phyloP scores from a whole-genome alignment of 2,113 vertebrate genomes.

The Peromyscus leucopus region DNA sequence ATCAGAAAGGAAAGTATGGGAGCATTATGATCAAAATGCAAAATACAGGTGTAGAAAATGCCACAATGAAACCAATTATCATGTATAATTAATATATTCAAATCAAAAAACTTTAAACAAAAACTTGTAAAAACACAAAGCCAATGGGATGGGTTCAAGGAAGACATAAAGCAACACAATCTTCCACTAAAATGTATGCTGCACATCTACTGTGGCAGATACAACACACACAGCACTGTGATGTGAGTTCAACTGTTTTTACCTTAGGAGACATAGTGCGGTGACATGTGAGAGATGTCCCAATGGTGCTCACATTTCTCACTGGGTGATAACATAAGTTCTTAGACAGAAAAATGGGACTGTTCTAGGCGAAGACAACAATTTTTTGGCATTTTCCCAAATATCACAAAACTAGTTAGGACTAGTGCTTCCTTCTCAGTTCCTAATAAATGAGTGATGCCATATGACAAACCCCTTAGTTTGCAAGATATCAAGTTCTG shows the following conservation, averaged over 20 bases:
- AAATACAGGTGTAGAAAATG: background rate
- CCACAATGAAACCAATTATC: background rate
- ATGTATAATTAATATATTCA: background rate
- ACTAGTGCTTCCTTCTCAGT: background rate
- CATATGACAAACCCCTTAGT: background rate
- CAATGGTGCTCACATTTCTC: background rate
- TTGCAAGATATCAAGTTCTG: background rate
- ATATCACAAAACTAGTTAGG: background rate
- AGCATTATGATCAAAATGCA: background rate
- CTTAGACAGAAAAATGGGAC: background rate
- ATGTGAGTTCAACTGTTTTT: background rate
- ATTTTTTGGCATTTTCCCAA: background rate
- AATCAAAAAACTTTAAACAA: background rate
- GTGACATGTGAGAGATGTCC: too few species aligned
- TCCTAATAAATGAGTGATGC: background rate
- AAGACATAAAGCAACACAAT: background rate
- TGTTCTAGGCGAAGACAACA: background rate
- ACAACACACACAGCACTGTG: background rate
- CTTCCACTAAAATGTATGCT: background rate
- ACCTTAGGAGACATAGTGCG: fast-evolving
- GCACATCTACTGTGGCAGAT: background rate
- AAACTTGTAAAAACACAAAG: background rate
- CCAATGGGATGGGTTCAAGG: background rate
- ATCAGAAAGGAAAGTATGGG: too few species aligned
- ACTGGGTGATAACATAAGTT: background rate